Percentiles rank a stretch among this genome's conserved stretches.
Evolutionary conservation across 2,888 invertebrate species (phyloP).

Genomic region (Pristionchus entomophagus): DNA sequence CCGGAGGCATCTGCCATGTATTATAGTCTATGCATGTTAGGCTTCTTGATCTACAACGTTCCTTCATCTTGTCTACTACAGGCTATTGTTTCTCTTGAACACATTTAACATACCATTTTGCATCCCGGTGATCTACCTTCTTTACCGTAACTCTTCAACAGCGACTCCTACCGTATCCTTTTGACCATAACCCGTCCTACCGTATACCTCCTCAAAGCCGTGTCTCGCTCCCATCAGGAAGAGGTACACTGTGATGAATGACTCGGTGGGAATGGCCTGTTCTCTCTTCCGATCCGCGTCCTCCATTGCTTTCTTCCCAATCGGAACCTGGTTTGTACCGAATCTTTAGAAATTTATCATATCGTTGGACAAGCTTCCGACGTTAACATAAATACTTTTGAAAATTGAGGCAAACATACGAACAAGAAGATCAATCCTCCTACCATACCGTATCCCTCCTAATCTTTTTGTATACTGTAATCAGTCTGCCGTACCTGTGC

Average conservation of each 20-base stretch:
- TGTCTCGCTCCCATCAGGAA: constrained; percentile 16
- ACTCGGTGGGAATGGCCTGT: background rate
- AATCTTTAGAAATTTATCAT: too few species aligned
- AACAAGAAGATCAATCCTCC: too few species aligned
- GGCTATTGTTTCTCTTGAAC: too few species aligned
- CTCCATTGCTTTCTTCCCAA: background rate
- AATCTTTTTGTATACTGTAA: background rate
- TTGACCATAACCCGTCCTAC: too few species aligned
- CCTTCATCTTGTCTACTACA: background rate
- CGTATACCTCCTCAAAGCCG: constrained; percentile 3
- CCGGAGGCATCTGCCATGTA: background rate
- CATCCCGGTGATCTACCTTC: too few species aligned
- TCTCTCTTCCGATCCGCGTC: background rate
- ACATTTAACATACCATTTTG: too few species aligned
- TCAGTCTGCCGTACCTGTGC: background rate
- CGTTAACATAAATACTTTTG: too few species aligned
- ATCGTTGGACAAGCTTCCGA: too few species aligned
- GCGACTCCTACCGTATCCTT: too few species aligned
- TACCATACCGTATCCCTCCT: background rate
- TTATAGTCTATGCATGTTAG: background rate
- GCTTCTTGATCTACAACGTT: too few species aligned
- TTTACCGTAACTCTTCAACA: too few species aligned
- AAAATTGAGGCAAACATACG: too few species aligned
- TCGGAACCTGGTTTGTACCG: background rate
- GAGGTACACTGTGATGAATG: background rate